A percentile compares a stretch with the other conserved stretches of the same genome.
These are phyloP conservation scores for Nasonia giraulti DNA, from an alignment of 1,140 invertebrate genomes.

Conservation along the genomic window DNA sequence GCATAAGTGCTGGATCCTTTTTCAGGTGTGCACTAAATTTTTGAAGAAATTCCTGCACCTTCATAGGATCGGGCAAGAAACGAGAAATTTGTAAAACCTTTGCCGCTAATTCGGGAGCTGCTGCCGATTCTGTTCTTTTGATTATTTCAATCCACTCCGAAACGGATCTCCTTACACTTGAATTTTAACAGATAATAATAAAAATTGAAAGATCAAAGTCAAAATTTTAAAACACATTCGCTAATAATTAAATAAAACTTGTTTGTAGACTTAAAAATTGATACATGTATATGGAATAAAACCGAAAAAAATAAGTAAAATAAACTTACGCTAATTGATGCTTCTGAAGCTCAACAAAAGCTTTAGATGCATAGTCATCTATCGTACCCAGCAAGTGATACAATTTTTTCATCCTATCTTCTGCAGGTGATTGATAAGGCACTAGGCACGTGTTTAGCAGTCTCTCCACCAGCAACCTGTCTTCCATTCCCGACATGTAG, in stretches of 20 bases:
- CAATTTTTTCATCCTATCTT: conserved; percentile 95
- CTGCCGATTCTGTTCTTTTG: conserved; percentile 80
- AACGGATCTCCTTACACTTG: conserved; percentile 86
- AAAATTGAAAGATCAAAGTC: background rate
- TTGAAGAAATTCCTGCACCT: conserved; percentile 92
- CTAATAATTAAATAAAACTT: conserved; percentile 21
- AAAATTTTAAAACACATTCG: too few relatives aligned
- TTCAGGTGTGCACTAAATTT: conserved; percentile 91
- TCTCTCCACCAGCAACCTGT: conserved; percentile 92
- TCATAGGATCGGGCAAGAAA: conserved; percentile 93
- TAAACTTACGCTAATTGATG: conserved; percentile 84
- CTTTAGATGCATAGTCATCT: conserved; percentile 95
- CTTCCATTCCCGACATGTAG: conserved; percentile 87
- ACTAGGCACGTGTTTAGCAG: conserved; percentile 97
- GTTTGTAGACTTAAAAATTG: background rate
- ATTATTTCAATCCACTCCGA: conserved; percentile 90
- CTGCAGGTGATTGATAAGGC: conserved; percentile 90
- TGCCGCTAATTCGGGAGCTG: conserved; percentile 76
- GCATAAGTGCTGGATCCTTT: conserved; percentile 84
- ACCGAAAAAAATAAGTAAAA: background rate
- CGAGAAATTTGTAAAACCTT: conserved; percentile 79
- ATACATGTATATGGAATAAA: background rate
- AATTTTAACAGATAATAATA: conserved; percentile 28
- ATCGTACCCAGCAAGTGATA: conserved; percentile 94
- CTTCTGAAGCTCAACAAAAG: conserved; percentile 96